Evolutionary conservation across 2,888 invertebrate species (phyloP), one percentile per base, ranked within the genome.

Genomic region (Pammene fasciana): DNA sequence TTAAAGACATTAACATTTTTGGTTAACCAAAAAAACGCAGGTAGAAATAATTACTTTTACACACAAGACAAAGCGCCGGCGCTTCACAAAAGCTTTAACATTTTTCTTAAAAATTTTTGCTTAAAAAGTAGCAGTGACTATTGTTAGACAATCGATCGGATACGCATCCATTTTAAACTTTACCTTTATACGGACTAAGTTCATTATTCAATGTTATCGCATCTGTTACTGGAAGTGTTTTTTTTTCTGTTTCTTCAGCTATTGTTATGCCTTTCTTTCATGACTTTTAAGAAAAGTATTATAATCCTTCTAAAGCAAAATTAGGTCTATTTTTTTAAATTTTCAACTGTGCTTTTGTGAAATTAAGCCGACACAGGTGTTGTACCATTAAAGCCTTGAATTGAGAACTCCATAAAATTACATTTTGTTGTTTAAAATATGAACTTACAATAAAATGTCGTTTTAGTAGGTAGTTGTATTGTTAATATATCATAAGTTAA

Each of bases 31-130:
- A 59, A 59, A 59, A 59, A 26, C 26, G 5, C 68, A 70, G 68
- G 65, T 70, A 70, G n/a, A 70, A 60, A 55, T 54, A 38, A 60
- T 59, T 59, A 54, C 46, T 65, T 11, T 57, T 52, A 54, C 5
- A 34, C 26, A 38, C 36, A 46, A 65, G 14, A 65, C 59, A 65
- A 57, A 59, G 54, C 68, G 68, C 68, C 65, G 68, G 68, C 68
- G 68, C 68, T 59, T 54, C 16, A 41, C 26, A 16, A 50, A 41
- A 16, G n/a, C 36, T 45, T 64, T 48, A 26, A 26, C 4, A 26
- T 26, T 45, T 50, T 46, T 68, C 0, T 6, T 45, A 46, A 59
- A 46, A 65, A 41, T 45, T n/a, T n/a, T 46, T 5, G n/a, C 55
- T 62, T 34, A 55, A 62, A 55, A 62, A 46, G 16, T 11, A 18